Evolutionary conservation across 2,888 invertebrate species (phyloP).

Genomic region (Drosophila mercatorum): DNA sequence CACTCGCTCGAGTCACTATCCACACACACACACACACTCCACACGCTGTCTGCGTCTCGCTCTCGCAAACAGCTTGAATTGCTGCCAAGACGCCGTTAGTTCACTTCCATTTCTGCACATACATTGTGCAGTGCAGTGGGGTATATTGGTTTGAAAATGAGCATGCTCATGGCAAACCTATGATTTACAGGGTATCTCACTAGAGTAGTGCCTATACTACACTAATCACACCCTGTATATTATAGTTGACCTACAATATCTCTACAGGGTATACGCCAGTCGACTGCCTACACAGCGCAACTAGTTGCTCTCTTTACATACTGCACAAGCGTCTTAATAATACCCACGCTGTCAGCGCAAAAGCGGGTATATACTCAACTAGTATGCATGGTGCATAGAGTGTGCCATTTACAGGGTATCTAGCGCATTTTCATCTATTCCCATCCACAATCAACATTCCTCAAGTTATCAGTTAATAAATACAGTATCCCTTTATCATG

Average conservation of each 20-base stretch:
- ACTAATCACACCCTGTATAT: background rate
- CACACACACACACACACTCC: background rate
- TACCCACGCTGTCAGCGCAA: background rate
- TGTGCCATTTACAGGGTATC: background rate
- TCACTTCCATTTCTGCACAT: constrained; percentile 38
- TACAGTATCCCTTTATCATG: no score
- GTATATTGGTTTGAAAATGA: background rate
- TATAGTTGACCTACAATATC: background rate
- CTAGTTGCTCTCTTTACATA: constrained; percentile 2
- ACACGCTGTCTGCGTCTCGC: background rate
- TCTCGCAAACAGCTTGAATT: constrained; percentile 15
- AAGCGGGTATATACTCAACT: background rate
- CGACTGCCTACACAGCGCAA: background rate
- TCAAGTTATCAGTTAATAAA: no score
- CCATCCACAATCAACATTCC: no score
- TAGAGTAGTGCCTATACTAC: background rate
- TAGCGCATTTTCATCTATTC: background rate
- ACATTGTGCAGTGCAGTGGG: constrained; percentile 9
- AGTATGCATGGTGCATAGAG: background rate
- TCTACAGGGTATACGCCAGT: constrained; percentile 11
- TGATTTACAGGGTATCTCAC: background rate
- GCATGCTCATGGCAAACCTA: background rate
- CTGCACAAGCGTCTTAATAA: background rate
- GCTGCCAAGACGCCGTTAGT: constrained; percentile 41
- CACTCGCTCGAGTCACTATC: background rate